Conservation (phyloP, 2,888 invertebrate genomes). For the Microctonus hyperodae region DNA sequence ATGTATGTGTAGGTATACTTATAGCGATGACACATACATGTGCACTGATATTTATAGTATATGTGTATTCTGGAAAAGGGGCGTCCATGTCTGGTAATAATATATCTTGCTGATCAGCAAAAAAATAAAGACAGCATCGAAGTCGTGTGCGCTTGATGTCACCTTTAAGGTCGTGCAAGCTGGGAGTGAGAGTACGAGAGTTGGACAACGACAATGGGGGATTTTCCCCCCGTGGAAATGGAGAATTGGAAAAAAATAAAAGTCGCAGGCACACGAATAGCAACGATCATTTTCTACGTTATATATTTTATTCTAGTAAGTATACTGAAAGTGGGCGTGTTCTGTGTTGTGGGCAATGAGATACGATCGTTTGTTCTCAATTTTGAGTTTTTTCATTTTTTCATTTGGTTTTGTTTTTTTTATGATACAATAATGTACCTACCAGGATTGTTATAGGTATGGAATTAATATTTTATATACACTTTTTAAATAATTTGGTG, state of each 20-base stretch:
- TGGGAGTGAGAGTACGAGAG: not conserved
- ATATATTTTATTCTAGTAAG: constrained; percentile 41
- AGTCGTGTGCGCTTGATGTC: constrained; percentile 11
- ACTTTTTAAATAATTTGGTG: too few relatives aligned
- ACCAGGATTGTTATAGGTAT: not conserved
- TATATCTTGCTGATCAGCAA: not conserved
- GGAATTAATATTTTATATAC: not conserved
- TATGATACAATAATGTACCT: not conserved
- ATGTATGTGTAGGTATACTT: too few relatives aligned
- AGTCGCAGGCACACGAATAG: constrained; percentile 30
- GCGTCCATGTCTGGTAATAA: not conserved
- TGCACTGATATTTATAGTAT: not conserved
- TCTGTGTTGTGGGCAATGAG: constrained; percentile 26
- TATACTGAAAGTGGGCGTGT: constrained; percentile 42
- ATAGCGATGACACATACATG: not conserved
- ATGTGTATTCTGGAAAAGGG: not conserved
- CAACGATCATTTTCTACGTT: constrained; percentile 31
- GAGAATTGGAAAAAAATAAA: constrained; percentile 23
- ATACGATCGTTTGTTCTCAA: constrained; percentile 28
- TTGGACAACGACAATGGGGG: constrained; percentile 15
- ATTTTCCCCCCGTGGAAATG: constrained; percentile 11
- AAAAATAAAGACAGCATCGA: not conserved
- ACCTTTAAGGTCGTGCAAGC: not conserved
- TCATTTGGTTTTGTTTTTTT: not conserved
- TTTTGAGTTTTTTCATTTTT: constrained; percentile 3